Conservation (phyloP, 2,888 invertebrate species). For the Antheraea assamensis region DNA sequence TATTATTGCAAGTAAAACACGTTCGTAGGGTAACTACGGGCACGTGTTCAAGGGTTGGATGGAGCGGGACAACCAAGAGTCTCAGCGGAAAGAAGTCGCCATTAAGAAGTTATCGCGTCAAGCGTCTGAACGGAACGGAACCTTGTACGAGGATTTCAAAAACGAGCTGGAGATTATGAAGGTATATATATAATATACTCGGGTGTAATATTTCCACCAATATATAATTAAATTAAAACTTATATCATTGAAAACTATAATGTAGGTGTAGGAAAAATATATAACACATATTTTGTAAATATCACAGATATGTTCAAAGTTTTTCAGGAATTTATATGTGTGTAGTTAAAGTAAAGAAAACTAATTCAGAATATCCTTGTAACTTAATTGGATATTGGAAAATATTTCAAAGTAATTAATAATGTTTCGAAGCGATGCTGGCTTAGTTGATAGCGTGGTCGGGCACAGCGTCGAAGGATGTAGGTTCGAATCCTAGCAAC, state of each 20-base stretch:
- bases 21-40: constrained; percentile 90
- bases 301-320: not conserved
- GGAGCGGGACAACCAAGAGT: constrained; percentile 80
- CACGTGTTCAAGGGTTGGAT: constrained; percentile 90
- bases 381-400: too few species aligned
- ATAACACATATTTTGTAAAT: not conserved
- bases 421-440: not conserved
- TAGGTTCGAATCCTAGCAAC: too few species aligned
- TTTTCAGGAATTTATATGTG: too few species aligned
- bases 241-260: too few species aligned
- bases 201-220: too few species aligned
- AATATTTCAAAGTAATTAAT: not conserved
- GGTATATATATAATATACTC: constrained; percentile 78
- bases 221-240: too few species aligned
- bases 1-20: not conserved
- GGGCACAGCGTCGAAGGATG: too few species aligned
- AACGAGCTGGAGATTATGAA: constrained; percentile 95
- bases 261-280: too few species aligned
- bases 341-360: too few species aligned
- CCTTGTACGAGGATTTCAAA: constrained; percentile 87
- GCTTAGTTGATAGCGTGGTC: too few species aligned
- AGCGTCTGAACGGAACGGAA: constrained; percentile 64
- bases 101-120: constrained; percentile 70
- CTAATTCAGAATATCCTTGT: too few species aligned
- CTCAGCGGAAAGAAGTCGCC: constrained; percentile 69